These are phyloP conservation scores for Araneus ventricosus DNA, from an alignment of 1,140 invertebrate genomes.

Conservation along the genomic window DNA sequence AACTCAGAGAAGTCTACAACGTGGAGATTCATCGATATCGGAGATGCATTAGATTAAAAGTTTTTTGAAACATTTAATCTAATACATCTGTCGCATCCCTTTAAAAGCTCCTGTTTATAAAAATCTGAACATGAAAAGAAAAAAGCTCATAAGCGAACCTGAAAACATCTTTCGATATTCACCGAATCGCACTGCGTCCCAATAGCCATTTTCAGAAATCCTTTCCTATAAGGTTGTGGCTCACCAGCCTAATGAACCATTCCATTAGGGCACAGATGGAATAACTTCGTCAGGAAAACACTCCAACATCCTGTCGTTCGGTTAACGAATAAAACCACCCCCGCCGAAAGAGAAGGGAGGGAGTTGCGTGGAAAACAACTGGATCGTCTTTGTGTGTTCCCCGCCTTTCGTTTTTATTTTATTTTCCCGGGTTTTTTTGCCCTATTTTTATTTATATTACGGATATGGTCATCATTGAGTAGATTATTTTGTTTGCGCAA, in stretches of 20 bases:
- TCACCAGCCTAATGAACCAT: constrained; percentile 8
- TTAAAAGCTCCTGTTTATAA: no score
- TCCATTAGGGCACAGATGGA: constrained; percentile 59
- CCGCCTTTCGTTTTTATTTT: not conserved
- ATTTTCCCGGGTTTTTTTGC: not conserved
- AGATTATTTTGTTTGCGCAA: constrained; percentile 56
- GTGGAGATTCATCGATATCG: no score
- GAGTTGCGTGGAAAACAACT: constrained; percentile 2
- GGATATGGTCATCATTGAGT: constrained; percentile 1
- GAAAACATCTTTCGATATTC: not conserved
- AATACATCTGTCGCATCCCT: no score
- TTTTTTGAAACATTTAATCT: no score
- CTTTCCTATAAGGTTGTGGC: not conserved
- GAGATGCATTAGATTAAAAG: no score
- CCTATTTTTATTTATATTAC: not conserved
- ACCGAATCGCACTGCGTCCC: not conserved
- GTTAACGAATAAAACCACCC: constrained; percentile 40
- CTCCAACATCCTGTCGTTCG: constrained; percentile 39
- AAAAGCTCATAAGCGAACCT: not conserved
- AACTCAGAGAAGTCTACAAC: no score
- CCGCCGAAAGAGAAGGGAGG: constrained; percentile 19
- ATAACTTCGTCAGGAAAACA: constrained; percentile 48
- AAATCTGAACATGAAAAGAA: no score
- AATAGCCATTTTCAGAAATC: not conserved
- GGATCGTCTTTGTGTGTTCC: not conserved